A percentile compares a stretch with the other conserved stretches of the same genome.
phyloP scores from a whole-genome alignment of 2,113 vertebrate genomes.

The Callipepla squamata region DNA sequence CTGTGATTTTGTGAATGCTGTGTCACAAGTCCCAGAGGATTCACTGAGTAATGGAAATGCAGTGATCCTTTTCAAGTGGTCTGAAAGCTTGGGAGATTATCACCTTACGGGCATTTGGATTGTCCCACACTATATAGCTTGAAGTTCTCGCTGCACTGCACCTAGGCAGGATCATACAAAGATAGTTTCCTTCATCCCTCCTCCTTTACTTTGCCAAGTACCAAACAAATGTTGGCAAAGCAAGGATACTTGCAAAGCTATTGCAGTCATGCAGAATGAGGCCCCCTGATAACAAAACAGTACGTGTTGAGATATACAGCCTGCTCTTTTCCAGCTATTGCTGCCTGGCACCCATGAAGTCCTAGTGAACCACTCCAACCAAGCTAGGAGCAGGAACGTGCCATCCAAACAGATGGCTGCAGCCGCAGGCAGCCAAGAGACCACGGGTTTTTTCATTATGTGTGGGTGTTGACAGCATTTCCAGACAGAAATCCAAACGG shows the following conservation, averaged over 20 bases:
- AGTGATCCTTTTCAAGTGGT: not conserved
- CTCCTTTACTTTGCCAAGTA: not conserved
- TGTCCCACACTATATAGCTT: not conserved
- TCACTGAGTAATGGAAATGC: not conserved
- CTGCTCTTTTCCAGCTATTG: conserved; percentile 61
- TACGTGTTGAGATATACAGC: conserved; percentile 22
- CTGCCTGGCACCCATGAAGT: conserved; percentile 64
- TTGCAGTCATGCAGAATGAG: not conserved
- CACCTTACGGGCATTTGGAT: not conserved
- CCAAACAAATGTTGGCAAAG: not conserved
- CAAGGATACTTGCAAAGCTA: not conserved
- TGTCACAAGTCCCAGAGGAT: conserved; percentile 12
- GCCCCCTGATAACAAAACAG: not conserved
- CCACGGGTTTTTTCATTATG: not conserved
- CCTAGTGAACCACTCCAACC: conserved; percentile 65
- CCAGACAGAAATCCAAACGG: conserved; percentile 69
- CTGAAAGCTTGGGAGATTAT: not conserved
- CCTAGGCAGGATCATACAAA: not conserved
- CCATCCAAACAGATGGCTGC: conserved; percentile 78
- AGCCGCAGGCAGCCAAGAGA: conserved; percentile 67
- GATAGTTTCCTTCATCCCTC: not conserved
- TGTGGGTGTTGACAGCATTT: conserved; percentile 70
- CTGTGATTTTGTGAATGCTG: not conserved
- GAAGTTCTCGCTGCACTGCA: not conserved
- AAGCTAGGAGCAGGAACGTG: conserved; percentile 61